A percentile compares a stretch with the other conserved stretches of the same genome.
phyloP scores from a whole-genome alignment of 2,797 vertebrate genomes.

The Falco naumanni region DNA sequence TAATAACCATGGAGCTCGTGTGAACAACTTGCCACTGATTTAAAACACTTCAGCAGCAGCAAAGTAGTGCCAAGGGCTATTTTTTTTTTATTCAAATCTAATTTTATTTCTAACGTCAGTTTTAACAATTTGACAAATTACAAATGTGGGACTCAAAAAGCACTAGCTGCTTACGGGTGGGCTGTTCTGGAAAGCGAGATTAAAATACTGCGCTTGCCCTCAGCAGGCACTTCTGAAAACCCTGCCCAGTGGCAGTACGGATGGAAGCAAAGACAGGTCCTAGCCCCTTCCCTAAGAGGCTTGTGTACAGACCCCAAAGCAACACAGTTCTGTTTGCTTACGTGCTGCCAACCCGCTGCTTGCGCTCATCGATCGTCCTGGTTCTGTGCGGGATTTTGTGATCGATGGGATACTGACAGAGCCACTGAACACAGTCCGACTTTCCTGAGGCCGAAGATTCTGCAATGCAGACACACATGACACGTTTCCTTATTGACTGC shows the following conservation, averaged over 20 bases:
- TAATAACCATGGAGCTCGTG: neutral
- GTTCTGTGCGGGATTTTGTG: conserved; percentile 92
- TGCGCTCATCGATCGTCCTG: conserved; percentile 96
- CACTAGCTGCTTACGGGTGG: neutral
- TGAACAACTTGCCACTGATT: neutral
- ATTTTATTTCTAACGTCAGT: neutral
- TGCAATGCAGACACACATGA: conserved; percentile 68
- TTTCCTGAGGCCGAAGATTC: conserved; percentile 95
- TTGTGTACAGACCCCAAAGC: neutral
- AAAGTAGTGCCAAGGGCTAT: neutral
- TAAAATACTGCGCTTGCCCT: neutral
- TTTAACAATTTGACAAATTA: neutral
- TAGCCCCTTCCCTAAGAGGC: neutral
- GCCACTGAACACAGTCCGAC: conserved; percentile 91
- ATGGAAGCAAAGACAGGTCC: neutral
- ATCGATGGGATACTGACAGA: conserved; percentile 98
- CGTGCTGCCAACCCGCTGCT: conserved; percentile 95
- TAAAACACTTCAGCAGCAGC: neutral
- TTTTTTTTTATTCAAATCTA: neutral
- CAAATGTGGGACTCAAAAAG: neutral
- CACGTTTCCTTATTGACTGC: neutral
- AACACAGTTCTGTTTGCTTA: conserved; percentile 78
- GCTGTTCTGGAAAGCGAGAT: neutral
- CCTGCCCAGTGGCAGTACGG: neutral
- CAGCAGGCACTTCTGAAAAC: neutral